Percentiles rank a stretch among this genome's conserved stretches.
These are phyloP conservation scores for Papilio xuthus DNA, from an alignment of 1,140 invertebrate species.

Conservation along the genomic window DNA sequence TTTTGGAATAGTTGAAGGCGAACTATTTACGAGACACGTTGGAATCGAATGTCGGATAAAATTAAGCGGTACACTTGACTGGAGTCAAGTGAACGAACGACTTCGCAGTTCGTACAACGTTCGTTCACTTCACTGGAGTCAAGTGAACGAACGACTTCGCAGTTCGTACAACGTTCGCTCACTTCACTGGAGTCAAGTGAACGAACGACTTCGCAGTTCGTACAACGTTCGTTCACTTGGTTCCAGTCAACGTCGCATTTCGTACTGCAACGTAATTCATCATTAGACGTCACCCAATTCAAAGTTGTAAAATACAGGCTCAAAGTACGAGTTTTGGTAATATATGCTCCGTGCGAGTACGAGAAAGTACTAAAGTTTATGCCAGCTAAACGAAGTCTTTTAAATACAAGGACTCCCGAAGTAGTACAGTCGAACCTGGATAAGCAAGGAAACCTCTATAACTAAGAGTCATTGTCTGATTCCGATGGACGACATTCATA, in stretches of 20 bases:
- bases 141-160: background rate
- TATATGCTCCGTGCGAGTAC: background rate
- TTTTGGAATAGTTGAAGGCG: background rate
- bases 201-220: background rate
- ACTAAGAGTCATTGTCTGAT: no score
- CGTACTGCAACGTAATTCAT: background rate
- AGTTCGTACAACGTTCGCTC: background rate
- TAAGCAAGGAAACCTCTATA: no score
- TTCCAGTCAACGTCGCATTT: no score
- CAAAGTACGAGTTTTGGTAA: background rate
- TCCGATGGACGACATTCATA: no score
- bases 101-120: background rate
- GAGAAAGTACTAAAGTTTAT: background rate
- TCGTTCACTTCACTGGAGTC: background rate
- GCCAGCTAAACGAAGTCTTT: background rate
- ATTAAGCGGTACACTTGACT: background rate
- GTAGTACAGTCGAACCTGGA: background rate
- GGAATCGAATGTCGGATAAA: background rate
- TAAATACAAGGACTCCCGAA: background rate
- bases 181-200: background rate
- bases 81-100: background rate
- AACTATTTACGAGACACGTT: constrained; percentile 12
- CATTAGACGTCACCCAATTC: background rate
- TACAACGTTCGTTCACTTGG: no score
- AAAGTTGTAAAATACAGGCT: background rate